Evolutionary conservation across 2,797 vertebrate genomes (phyloP).

Genomic region (Microhierax caerulescens): DNA sequence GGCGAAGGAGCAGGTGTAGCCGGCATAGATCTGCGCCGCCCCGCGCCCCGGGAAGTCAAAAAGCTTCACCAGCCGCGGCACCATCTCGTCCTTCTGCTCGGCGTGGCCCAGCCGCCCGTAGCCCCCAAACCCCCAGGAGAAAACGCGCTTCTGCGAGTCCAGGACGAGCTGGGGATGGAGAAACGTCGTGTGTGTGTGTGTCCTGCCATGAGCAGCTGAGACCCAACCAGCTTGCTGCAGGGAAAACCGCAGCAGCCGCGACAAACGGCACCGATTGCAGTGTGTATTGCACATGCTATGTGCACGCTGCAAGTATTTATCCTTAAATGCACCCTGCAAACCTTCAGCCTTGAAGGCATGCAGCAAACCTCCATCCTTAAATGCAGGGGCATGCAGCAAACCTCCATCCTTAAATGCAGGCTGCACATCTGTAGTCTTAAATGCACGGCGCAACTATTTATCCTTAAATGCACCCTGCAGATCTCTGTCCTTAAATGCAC

Average conservation of each 20-base stretch:
- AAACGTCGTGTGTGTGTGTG: too few relatives aligned
- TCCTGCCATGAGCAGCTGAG: neutral
- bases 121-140: conserved; percentile 95
- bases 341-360: accelerated
- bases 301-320: accelerated
- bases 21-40: conserved; percentile 86
- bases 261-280: accelerated
- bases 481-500: too few relatives aligned
- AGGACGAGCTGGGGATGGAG: conserved; percentile 82
- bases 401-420: neutral
- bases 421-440: neutral
- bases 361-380: neutral
- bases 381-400: neutral
- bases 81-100: conserved; percentile 97
- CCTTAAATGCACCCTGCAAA: neutral
- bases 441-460: too few relatives aligned
- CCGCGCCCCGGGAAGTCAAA: conserved; percentile 95
- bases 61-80: conserved; percentile 92
- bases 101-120: conserved; percentile 94
- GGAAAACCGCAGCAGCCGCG: neutral
- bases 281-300: accelerated
- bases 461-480: too few relatives aligned
- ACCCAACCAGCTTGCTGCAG: accelerated
- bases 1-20: conserved; percentile 94
- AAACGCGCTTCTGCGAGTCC: conserved; percentile 95